Evolutionary conservation across 2,113 vertebrate species (phyloP), one percentile per base, ranked within the genome.

Genomic region (Egretta garzetta): DNA sequence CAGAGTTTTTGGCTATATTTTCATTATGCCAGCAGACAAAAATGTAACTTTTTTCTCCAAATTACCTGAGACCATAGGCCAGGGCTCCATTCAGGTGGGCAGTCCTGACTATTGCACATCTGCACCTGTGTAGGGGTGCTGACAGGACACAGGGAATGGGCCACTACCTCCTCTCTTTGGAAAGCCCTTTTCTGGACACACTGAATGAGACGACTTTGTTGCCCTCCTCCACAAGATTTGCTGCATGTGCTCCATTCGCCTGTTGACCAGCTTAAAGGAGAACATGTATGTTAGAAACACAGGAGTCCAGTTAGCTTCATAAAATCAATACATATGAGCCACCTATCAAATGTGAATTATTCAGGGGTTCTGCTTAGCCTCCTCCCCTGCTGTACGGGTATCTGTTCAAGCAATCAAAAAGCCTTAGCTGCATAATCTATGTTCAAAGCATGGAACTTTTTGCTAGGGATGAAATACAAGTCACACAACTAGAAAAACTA

Each of bases 21-120:
- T n/a, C 77, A 14, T 72, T 41, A 33, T 21, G 14, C 10, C 75
- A 80, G n/a, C 19, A 88, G 32, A 56, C 6, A 32, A 33, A 84
- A 73, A 32, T 1, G 0, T 6, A 52, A 12, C 7, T 35, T 33
- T 75, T 75, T 74, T 66, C 47, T 90, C 49, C 58, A 55, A 0
- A 14, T 97, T 98, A 99, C 99, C 99, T 99, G 99, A 62, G 99
- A 99, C 99, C 99, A 99, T 1, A 98, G 97, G 13, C 99, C 99
- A 0, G 96, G 96, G 96, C 97, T 99, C 99, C 99, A 99, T 80
- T 98, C 98, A 0, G 99, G 99, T 4, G 99, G 99, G 72, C 99
- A 99, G 91, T 98, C 96, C 27, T 99, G 98, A 50, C 93, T 98
- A 55, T 98, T 99, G 97, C 99, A 99, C 66, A 97, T 91, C 95